These are phyloP conservation scores for Thunnus thynnus DNA, from an alignment of 2,113 vertebrate species.

Conservation along the genomic window DNA sequence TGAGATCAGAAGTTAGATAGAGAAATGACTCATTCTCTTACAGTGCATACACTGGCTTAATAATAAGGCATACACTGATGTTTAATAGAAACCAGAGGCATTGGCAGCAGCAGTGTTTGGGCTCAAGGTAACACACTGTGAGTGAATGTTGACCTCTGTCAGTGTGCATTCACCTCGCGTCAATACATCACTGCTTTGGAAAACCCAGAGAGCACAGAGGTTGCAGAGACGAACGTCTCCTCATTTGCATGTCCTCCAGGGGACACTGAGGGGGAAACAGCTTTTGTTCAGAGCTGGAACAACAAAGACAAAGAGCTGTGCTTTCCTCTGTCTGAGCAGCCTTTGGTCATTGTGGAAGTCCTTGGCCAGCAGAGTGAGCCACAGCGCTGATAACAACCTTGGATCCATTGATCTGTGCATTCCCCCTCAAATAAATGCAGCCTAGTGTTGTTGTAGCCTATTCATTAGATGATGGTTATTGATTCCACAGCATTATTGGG, in stretches of 20 bases:
- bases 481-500: slow-evolving; percentile 6
- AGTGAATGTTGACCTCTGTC: slow-evolving; percentile 40
- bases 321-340: neutral
- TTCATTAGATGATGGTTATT: slow-evolving; percentile 43
- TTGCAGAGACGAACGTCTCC: neutral
- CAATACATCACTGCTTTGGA: slow-evolving; percentile 15
- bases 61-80: slow-evolving; percentile 47
- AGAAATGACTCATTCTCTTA: slow-evolving; percentile 39
- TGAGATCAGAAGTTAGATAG: slow-evolving; percentile 43
- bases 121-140: slow-evolving; percentile 47
- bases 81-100: slow-evolving; percentile 57
- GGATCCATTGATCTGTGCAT: slow-evolving; percentile 33
- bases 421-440: neutral
- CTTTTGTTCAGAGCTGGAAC: neutral
- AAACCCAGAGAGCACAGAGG: neutral
- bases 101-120: slow-evolving; percentile 26
- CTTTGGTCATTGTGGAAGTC: neutral
- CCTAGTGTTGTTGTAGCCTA: slow-evolving; percentile 16
- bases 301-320: neutral
- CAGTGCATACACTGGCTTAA: slow-evolving; percentile 36
- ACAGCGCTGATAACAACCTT: slow-evolving; percentile 23
- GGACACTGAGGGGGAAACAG: neutral
- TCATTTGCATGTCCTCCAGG: slow-evolving; percentile 21
- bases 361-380: slow-evolving; percentile 32
- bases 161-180: slow-evolving; percentile 23